A percentile compares a stretch with the other conserved stretches of the same genome.
Conservation (phyloP, 2,113 vertebrate genomes). For the Myodes glareolus region DNA sequence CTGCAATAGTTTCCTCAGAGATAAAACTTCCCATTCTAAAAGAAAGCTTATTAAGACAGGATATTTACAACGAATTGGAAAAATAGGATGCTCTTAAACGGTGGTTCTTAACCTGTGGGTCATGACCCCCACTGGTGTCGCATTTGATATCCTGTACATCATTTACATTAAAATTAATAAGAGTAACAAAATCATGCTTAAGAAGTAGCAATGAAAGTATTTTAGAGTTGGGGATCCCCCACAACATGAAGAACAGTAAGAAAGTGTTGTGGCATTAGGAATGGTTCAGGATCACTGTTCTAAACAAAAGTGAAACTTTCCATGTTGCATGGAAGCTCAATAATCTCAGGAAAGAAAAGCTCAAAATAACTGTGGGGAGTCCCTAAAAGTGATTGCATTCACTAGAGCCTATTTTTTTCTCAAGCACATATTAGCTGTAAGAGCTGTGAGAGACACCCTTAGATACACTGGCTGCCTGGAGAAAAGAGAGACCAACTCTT, state of each 20-base stretch:
- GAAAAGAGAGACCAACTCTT: background rate
- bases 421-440: background rate
- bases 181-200: background rate
- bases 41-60: background rate
- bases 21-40: background rate
- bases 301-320: background rate
- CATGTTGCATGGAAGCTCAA: background rate
- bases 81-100: background rate
- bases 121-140: too few relatives aligned
- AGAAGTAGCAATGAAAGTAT: background rate
- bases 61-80: background rate
- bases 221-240: background rate
- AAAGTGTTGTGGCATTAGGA: background rate
- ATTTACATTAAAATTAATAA: background rate
- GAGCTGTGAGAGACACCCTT: background rate
- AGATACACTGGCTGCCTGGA: background rate
- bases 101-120: too few relatives aligned
- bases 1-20: background rate
- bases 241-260: background rate
- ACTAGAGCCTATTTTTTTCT: too few relatives aligned
- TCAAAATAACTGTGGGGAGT: background rate
- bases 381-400: background rate
- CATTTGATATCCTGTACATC: background rate
- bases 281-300: background rate
- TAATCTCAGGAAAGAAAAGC: background rate